Evolutionary conservation across 2,888 invertebrate species (phyloP), one percentile per base, ranked within the genome.

Genomic region (Nomada goodeniana): DNA sequence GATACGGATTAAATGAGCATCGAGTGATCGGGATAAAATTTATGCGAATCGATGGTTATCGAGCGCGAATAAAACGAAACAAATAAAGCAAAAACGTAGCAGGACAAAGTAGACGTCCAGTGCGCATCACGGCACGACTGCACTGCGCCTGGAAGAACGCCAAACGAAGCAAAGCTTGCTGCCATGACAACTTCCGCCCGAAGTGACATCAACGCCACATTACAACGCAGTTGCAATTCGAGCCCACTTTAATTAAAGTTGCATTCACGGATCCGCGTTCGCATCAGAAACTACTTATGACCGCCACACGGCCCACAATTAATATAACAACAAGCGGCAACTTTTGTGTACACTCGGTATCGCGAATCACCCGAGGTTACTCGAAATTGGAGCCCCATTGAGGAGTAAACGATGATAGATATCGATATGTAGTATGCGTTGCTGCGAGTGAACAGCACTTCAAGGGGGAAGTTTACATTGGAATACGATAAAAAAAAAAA

Each of bases 101-200:
- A 78, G 76, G 76, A 81, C 83, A 82, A 76, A 78, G 82, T 82
- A 85, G 81, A 82, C 65, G 82, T 72, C 75, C 57, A 64, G 67
- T 72, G 79, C 71, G 82, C 76, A 81, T 80, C 84, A 71, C 69
- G 74, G 36, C 65, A 80, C 76, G 91, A 91, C 92, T 91, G 92
- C 93, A 93, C 89, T 93, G 93, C 93, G 93, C 91, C 93, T 93
- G 93, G 93, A 93, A 87, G 87, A 76, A 84, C 90, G 93, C 93
- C 93, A 93, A 92, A 88, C 89, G 89, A 90, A 91, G 89, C 91
- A 52, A 82, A 77, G 67, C 68, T 74, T 60, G 59, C 60, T 71
- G 67, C 77, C 77, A 59, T 73, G 81, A 84, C 76, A 78, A 82
- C 80, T 76, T 83, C 71, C 74, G 84, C 70, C 78, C 74, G 60